These are phyloP conservation scores for Rhinoptilus africanus DNA, from an alignment of 2,113 vertebrate genomes.

Conservation along the genomic window DNA sequence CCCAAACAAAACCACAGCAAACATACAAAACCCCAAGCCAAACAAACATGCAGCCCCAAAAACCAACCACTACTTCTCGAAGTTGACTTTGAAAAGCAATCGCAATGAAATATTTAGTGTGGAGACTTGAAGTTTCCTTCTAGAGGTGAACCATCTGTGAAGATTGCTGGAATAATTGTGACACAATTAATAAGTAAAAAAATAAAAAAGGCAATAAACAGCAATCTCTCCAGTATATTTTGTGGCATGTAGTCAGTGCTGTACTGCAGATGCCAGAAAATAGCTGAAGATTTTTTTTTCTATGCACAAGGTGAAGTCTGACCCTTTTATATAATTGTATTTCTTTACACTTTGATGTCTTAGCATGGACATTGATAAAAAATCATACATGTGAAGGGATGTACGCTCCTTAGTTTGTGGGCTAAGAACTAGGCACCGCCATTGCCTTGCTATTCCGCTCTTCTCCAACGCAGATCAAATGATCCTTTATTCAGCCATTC, in stretches of 20 bases:
- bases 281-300: neutral
- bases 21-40: no score
- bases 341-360: neutral
- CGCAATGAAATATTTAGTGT: neutral
- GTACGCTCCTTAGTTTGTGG: neutral
- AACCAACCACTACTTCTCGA: no score
- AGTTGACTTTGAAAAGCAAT: neutral
- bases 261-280: neutral
- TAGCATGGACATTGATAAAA: neutral
- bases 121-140: neutral
- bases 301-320: neutral
- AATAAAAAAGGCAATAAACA: neutral
- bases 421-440: neutral
- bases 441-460: neutral
- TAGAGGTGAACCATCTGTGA: fast-evolving
- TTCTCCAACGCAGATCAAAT: neutral
- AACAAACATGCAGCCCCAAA: no score
- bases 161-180: neutral
- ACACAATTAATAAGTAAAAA: neutral
- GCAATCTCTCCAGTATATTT: neutral
- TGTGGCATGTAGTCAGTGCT: neutral
- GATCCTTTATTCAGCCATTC: neutral
- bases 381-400: neutral
- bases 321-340: neutral
- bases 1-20: no score